Base-by-base conservation (phyloP, 2,797 vertebrate species). In the Melanotaenia boesemani region DNA sequence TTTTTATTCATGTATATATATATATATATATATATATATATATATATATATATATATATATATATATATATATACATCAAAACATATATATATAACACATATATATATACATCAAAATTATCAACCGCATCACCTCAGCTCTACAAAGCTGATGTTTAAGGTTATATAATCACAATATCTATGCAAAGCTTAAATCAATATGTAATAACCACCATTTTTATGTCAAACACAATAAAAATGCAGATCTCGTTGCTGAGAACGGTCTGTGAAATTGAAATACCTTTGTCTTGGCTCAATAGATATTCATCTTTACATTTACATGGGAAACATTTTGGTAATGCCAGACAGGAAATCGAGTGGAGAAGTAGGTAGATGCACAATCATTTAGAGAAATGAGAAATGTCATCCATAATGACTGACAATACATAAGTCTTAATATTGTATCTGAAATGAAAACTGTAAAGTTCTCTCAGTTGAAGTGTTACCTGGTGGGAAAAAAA, bases 351-450 rank as follows among this genome's bases (percentile, higher is more conserved):
- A 82, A 83, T 74, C 66, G 67, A 81, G 74, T 6, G 36, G 54
- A 81, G 61, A 70, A 65, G 70, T 26, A 37, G 18, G 72, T 72
- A 77, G 73, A 90, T 50, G 73, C 62, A 28, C 7, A 1, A 50
- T 74, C 72, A 74, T 83, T 80, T 67, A 65, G 56, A 83, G 48
- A 62, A 71, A 77, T 34, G 18, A 64, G 75, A 52, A 73, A 77
- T 26, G 64, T 67, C 59, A 41, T 59, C 77, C 24, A 5, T 73
- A 67, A 72, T 63, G 34, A 74, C 59, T 57, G 56, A 55, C 70
- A 63, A 83, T 79, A 55, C 54, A 84, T 81, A 28, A 68, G 68
- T 70, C 80, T 82, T 80, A 37, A 74, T 48, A 54, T 79, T 39
- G 57, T 36, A 44, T 63, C 73, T 81, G 63, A 81, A 71, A 72